These are phyloP conservation scores for Cheilosia urbana DNA, from an alignment of 2,888 invertebrate genomes.

Conservation along the genomic window DNA sequence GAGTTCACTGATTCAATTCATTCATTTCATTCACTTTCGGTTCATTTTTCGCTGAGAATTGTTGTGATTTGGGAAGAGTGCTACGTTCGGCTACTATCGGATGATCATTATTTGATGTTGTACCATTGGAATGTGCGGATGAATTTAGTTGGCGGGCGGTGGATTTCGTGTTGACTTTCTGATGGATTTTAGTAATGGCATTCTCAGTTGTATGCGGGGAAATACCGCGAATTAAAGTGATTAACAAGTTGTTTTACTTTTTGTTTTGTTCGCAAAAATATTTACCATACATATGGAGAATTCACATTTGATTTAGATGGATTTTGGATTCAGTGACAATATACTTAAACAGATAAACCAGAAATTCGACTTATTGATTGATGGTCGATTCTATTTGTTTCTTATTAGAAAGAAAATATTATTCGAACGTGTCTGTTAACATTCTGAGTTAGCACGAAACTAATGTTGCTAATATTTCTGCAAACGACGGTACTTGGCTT, in stretches of 20 bases:
- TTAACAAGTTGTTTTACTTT: not conserved
- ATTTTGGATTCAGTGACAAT: not conserved
- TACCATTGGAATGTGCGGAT: conserved; percentile 37
- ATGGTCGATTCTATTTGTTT: not conserved
- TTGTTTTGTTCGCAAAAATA: not conserved
- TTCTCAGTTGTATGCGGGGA: not conserved
- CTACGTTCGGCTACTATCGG: conserved; percentile 5
- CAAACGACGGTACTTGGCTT: not conserved
- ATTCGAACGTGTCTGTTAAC: not conserved
- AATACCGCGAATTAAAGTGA: conserved; percentile 7
- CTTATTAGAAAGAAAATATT: not conserved
- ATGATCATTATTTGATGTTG: conserved; percentile 50
- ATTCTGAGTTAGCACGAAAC: conserved; percentile 1
- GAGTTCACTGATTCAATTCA: conserved; percentile 34
- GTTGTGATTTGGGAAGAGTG: conserved; percentile 39
- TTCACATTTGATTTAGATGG: not conserved
- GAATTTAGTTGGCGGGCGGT: conserved; percentile 18
- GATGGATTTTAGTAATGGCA: not conserved
- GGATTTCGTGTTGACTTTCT: conserved; percentile 9
- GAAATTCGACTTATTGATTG: not conserved
- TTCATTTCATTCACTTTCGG: not conserved
- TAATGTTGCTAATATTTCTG: not conserved
- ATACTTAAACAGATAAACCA: not conserved
- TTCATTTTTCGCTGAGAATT: conserved; percentile 55
- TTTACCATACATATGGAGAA: not conserved